Evolutionary conservation across 2,113 vertebrate species (phyloP), one percentile per base, ranked within the genome.

Genomic region (Cheilinus undulatus): DNA sequence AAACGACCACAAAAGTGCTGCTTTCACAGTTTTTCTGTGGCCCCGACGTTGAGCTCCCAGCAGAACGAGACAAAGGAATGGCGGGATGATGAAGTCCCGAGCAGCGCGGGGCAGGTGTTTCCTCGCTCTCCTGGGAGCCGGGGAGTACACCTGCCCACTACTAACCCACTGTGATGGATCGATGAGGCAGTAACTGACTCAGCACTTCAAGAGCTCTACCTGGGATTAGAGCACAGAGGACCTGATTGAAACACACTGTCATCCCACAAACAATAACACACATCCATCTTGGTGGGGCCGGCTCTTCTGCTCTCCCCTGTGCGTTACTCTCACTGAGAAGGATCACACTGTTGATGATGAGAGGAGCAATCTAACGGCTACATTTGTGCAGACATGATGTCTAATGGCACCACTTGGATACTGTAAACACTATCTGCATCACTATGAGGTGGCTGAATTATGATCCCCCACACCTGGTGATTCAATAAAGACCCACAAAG

Each of bases 201-300:
- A 96, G 94, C 95, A 88, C 60, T 91, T 84, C 85, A 77, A 86
- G 68, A 84, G 88, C 87, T 92, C 89, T 92, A 85, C 91, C 95
- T 94, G 93, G 94, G 95, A 93, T 94, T 94, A 93, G 93, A 90
- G 93, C 92, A 85, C 88, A 88, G 91, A 93, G 93, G 93, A 92
- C 90, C 93, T 73, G 94, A 95, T 95, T 96, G 96, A 98, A 95
- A 91, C 91, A 89, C 76, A 90, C 92, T 95, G 92, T 96, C 95
- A 95, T 93, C 94, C 92, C 94, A 94, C 92, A 95, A 96, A 96
- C 95, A 96, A 90, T 95, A 96, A 94, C 91, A 95, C 92, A 76
- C 93, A 93, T 95, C 92, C 88, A 93, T 94, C 94, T 94, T 90
- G 82, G 81, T 82, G 74, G n/a, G 80, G 87, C 77, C 46, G 24